These are phyloP conservation scores for Malacoctenus gilli DNA, from an alignment of 2,797 vertebrate genomes.

Conservation along the genomic window DNA sequence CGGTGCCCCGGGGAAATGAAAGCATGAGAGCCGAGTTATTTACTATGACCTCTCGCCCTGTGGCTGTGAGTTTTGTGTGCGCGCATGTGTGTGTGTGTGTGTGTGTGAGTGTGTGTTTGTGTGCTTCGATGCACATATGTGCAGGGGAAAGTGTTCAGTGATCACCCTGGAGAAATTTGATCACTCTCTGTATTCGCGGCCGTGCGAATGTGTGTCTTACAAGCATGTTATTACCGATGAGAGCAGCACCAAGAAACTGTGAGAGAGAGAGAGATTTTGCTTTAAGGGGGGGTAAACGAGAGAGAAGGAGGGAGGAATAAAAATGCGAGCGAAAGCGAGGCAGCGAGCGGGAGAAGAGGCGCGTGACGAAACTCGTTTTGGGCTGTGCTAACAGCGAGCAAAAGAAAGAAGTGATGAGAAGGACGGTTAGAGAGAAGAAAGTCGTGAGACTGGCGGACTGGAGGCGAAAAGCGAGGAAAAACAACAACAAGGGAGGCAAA, in stretches of 20 bases:
- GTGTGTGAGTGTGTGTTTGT: conserved; percentile 22
- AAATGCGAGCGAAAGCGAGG: conserved; percentile 3
- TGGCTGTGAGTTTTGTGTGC: no score
- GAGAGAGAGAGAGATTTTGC: conserved; percentile 22
- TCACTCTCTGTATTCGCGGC: conserved; percentile 42
- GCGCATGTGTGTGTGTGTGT: conserved; percentile 9
- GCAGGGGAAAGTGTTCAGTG: conserved; percentile 48
- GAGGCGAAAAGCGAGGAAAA: no score
- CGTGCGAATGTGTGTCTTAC: conserved; percentile 8
- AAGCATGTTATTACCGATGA: conserved; percentile 44
- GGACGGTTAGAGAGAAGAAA: no score
- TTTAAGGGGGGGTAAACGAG: background rate
- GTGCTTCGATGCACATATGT: conserved; percentile 6
- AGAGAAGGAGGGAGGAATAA: background rate
- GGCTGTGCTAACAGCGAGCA: no score
- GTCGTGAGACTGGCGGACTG: no score
- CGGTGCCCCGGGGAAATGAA: conserved; percentile 68
- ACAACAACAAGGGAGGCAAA: no score
- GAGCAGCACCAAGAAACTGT: conserved; percentile 14
- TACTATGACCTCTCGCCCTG: conserved; percentile 73
- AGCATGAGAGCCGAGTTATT: conserved; percentile 69
- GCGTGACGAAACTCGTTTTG: no score
- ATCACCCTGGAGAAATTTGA: conserved; percentile 63
- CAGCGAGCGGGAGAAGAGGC: conserved; percentile 18
- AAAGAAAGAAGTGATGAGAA: background rate